Conservation (phyloP, 1,140 invertebrate species). For the Zaprionus lachaisei region DNA sequence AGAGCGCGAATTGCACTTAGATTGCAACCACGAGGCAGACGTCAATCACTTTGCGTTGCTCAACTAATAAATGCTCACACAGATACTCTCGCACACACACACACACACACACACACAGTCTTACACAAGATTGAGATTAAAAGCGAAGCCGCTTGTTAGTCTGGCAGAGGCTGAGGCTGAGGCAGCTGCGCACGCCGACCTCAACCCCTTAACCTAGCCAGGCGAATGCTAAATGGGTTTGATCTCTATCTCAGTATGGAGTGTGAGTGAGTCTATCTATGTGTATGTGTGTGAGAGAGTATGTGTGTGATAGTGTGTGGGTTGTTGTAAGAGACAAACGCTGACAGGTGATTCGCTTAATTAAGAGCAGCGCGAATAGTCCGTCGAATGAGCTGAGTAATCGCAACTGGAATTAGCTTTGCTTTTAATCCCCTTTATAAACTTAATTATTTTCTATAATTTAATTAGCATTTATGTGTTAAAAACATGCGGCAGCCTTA, state of each 20-base stretch:
- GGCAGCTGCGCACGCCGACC: constrained; percentile 51
- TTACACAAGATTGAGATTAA: constrained; percentile 57
- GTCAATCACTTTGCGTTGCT: constrained; percentile 78
- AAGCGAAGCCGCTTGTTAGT: constrained; percentile 64
- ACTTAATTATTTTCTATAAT: constrained; percentile 11
- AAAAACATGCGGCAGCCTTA: not conserved
- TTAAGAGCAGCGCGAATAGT: constrained; percentile 9
- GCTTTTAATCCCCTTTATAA: constrained; percentile 4
- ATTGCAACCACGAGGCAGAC: constrained; percentile 79
- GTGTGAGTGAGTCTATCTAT: not conserved
- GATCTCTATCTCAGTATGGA: constrained; percentile 36
- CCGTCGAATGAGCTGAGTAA: constrained; percentile 8
- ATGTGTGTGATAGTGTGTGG: constrained; percentile 9
- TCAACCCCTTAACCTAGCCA: constrained; percentile 53
- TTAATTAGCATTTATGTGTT: not conserved
- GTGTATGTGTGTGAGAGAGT: not conserved
- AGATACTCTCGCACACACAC: constrained; percentile 16
- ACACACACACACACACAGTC: not conserved
- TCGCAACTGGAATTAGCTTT: constrained; percentile 3
- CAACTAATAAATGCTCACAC: constrained; percentile 46
- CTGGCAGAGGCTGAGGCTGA: constrained; percentile 41
- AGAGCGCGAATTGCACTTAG: constrained; percentile 77
- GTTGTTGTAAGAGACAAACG: constrained; percentile 37
- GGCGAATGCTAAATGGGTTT: constrained; percentile 30
- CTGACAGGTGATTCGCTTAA: constrained; percentile 45